A percentile compares a stretch with the other conserved stretches of the same genome.
Conservation (phyloP, 2,797 vertebrate genomes). For the Pteropus rufus region DNA sequence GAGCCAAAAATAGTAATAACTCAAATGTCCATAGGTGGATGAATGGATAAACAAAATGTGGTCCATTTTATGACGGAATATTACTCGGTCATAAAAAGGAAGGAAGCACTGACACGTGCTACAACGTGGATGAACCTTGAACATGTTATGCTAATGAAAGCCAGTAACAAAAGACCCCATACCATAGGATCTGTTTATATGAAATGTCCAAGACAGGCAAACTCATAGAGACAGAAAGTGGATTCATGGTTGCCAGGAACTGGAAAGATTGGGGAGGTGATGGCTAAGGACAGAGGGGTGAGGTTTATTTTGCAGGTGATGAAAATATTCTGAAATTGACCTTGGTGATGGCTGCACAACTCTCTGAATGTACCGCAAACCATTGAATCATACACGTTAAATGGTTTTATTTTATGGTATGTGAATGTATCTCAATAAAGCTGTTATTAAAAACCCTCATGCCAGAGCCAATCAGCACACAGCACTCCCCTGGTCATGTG, state of each 20-base stretch:
- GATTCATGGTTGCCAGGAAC: not conserved
- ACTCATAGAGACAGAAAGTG: not conserved
- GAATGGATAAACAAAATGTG: not conserved
- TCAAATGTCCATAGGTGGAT: not conserved
- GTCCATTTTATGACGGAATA: not conserved
- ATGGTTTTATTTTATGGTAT: not conserved
- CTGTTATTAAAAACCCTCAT: not conserved
- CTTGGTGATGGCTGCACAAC: not conserved
- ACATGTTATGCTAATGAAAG: not conserved
- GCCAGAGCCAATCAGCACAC: not conserved
- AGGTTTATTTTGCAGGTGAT: not conserved
- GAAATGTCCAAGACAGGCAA: not conserved
- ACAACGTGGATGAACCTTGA: not conserved
- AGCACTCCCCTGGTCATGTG: not conserved
- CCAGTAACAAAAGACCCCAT: not conserved
- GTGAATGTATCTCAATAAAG: not conserved
- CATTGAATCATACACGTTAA: not conserved
- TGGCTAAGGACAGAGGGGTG: not conserved
- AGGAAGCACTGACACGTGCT: too few relatives aligned
- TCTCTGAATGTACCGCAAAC: not conserved
- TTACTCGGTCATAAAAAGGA: not conserved
- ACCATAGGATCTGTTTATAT: not conserved
- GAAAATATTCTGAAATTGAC: not conserved
- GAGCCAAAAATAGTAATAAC: not conserved
- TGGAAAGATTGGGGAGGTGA: not conserved